These are phyloP conservation scores for Epinephelus fuscoguttatus DNA, from an alignment of 2,113 vertebrate genomes.

Conservation along the genomic window DNA sequence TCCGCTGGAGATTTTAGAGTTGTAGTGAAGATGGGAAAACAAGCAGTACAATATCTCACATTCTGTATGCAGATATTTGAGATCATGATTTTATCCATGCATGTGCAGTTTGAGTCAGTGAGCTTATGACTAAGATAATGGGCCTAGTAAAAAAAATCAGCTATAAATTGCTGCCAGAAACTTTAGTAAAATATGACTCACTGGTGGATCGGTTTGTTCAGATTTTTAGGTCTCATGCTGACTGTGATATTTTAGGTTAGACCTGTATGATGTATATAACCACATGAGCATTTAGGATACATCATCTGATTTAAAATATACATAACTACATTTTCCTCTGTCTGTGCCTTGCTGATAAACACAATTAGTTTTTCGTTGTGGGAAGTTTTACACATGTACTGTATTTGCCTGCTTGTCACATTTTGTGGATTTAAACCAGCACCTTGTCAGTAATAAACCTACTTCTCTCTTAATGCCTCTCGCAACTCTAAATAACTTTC, in stretches of 20 bases:
- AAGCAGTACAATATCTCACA: not conserved
- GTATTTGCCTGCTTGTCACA: not conserved
- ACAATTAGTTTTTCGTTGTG: not conserved
- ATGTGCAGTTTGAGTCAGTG: too few relatives aligned
- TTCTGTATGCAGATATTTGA: not conserved
- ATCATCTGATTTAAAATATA: not conserved
- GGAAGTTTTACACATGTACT: not conserved
- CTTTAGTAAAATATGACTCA: not conserved
- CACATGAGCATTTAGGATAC: not conserved
- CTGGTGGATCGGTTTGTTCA: not conserved
- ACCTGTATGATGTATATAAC: not conserved
- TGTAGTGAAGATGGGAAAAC: conserved; percentile 20
- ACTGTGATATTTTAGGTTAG: not conserved
- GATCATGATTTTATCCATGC: not conserved
- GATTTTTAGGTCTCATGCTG: not conserved
- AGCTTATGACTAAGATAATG: not conserved
- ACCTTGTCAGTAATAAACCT: not conserved
- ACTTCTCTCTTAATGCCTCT: not conserved
- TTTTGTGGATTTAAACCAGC: not conserved
- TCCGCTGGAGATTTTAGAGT: not conserved
- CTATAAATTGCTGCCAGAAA: not conserved
- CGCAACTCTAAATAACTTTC: not conserved
- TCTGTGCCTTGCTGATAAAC: not conserved
- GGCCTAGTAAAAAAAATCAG: not conserved
- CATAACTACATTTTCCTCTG: not conserved